phyloP scores from a whole-genome alignment of 1,140 invertebrate genomes.

The Megathymus violae region DNA sequence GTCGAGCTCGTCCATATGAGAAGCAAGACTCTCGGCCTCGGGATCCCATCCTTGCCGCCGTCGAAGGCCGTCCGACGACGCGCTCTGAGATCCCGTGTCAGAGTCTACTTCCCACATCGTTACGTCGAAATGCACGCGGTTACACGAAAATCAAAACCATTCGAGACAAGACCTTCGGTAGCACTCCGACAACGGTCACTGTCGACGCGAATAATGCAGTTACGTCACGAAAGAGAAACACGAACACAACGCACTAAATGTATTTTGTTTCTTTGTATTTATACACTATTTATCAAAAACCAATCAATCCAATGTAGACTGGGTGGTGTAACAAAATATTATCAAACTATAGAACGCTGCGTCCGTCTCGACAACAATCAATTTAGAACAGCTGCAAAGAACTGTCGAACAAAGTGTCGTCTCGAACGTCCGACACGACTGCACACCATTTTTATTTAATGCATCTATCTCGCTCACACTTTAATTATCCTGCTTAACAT shows the following conservation, averaged over 20 bases:
- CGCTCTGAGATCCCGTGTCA: slow-evolving; percentile 72
- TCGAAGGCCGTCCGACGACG: slow-evolving; percentile 80
- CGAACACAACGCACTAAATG: slow-evolving; percentile 43
- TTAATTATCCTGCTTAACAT: background rate
- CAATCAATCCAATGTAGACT: slow-evolving; percentile 21
- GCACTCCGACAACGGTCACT: slow-evolving; percentile 53
- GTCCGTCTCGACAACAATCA: slow-evolving; percentile 47
- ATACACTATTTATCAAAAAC: slow-evolving; percentile 35
- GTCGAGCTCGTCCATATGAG: slow-evolving; percentile 83
- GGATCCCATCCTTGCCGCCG: slow-evolving; percentile 85
- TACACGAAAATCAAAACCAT: slow-evolving; percentile 55
- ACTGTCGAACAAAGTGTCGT: slow-evolving; percentile 46
- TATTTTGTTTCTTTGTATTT: slow-evolving; percentile 47
- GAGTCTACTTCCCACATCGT: slow-evolving; percentile 79
- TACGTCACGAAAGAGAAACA: slow-evolving; percentile 73
- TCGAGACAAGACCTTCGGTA: slow-evolving; percentile 56
- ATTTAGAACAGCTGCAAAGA: slow-evolving; percentile 70
- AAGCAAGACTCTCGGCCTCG: slow-evolving; percentile 84
- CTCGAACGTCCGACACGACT: slow-evolving; percentile 43
- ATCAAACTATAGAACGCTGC: slow-evolving; percentile 35
- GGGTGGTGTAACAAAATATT: slow-evolving; percentile 37
- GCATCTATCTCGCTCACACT: slow-evolving; percentile 44
- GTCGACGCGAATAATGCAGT: slow-evolving; percentile 66
- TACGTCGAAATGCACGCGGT: slow-evolving; percentile 39
- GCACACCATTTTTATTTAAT: slow-evolving; percentile 53